Evolutionary conservation across 2,797 vertebrate species (phyloP).

Genomic region (Sebastes vulpes): DNA sequence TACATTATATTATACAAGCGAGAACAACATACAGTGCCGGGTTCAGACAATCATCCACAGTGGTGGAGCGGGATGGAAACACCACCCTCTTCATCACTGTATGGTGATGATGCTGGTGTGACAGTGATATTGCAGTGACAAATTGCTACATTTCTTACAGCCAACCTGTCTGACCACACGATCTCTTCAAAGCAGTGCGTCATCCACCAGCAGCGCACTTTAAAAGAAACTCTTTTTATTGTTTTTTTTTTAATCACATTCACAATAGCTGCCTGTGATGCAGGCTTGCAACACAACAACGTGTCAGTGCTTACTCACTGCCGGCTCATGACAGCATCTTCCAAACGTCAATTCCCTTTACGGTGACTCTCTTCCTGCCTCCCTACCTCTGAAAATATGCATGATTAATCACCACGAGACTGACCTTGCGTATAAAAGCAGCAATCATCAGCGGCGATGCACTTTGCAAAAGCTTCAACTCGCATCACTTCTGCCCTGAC

Average conservation of each 20-base stretch:
- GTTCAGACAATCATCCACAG: conserved; percentile 17
- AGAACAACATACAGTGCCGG: conserved; percentile 1
- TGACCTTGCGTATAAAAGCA: conserved; percentile 25
- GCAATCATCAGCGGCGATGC: conserved; percentile 21
- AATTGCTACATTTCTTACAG: conserved; percentile 25
- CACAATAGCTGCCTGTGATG: conserved; percentile 23
- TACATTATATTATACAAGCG: conserved; percentile 32
- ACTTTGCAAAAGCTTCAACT: conserved; percentile 13
- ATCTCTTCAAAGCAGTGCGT: conserved; percentile 17
- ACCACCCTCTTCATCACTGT: neutral
- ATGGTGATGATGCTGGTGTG: conserved; percentile 1
- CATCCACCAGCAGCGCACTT: conserved; percentile 1
- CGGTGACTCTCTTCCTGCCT: conserved; percentile 18
- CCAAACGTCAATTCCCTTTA: conserved; percentile 14
- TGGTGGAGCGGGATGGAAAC: neutral
- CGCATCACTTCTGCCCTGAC: neutral
- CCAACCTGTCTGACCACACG: conserved; percentile 8
- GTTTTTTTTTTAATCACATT: conserved; percentile 3
- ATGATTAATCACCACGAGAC: conserved; percentile 29
- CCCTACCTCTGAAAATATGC: conserved; percentile 16
- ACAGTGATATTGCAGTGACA: conserved; percentile 21
- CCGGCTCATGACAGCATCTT: conserved; percentile 24
- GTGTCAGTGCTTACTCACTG: conserved; percentile 24
- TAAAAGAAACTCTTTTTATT: neutral
- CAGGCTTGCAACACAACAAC: neutral